Conservation (phyloP, 2,797 vertebrate species). For the Pseudomugil gertrudae region DNA sequence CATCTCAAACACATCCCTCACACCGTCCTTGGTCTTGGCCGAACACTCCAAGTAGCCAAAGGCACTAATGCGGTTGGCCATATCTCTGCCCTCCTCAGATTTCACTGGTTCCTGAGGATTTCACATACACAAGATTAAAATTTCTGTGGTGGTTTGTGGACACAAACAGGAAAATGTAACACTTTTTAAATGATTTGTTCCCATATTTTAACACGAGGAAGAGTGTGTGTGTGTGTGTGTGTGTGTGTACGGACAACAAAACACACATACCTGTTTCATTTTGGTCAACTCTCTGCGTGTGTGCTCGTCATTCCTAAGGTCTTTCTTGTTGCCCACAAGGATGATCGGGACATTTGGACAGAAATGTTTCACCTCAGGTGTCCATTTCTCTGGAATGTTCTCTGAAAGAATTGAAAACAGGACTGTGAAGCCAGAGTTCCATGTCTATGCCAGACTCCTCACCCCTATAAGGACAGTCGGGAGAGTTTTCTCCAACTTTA, state of each 20-base stretch:
- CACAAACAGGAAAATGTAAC: neutral
- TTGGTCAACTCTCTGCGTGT: slow-evolving; percentile 96
- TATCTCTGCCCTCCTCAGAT: slow-evolving; percentile 94
- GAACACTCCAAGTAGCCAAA: slow-evolving; percentile 98
- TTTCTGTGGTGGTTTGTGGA: neutral
- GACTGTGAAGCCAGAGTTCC: slow-evolving; percentile 33
- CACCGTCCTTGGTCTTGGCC: slow-evolving; percentile 96
- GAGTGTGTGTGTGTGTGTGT: too few relatives aligned
- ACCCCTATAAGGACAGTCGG: too few relatives aligned
- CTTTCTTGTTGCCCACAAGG: slow-evolving; percentile 98
- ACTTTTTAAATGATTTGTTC: neutral
- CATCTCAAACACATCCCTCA: slow-evolving; percentile 98
- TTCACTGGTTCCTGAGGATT: slow-evolving; percentile 90
- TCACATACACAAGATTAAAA: slow-evolving; percentile 8
- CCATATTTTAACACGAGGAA: neutral
- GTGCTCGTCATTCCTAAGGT: slow-evolving; percentile 97
- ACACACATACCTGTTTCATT: slow-evolving; percentile 93
- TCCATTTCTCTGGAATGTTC: slow-evolving; percentile 99
- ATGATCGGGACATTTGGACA: slow-evolving; percentile 99
- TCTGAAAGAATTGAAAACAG: slow-evolving; percentile 76
- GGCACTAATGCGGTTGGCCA: slow-evolving; percentile 95
- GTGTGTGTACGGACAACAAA: neutral
- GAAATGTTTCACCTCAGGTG: slow-evolving; percentile 98
- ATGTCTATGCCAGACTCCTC: neutral
- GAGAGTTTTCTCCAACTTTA: neutral